Evolutionary conservation across 2,113 vertebrate species (phyloP).

Genomic region (Chroicocephalus ridibundus): DNA sequence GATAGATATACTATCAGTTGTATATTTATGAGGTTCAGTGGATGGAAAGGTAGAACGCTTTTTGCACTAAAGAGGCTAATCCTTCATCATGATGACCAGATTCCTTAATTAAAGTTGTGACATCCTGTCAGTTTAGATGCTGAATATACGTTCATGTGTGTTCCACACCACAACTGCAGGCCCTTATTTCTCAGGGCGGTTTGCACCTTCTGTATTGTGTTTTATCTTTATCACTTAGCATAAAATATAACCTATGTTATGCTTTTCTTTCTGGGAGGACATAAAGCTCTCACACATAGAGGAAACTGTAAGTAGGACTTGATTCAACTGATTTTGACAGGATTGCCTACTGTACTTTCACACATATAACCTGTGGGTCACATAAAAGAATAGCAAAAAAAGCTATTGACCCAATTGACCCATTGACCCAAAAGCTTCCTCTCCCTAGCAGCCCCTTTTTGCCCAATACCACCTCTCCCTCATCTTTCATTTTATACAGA

Average conservation of each 20-base stretch:
- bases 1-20: background rate
- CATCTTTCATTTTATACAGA: background rate
- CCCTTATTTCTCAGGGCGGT: background rate
- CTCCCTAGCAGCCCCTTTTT: background rate
- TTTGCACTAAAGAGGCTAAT: background rate
- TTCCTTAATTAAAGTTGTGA: background rate
- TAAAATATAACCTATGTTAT: background rate
- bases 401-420: too few relatives aligned
- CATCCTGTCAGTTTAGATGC: background rate
- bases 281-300: background rate
- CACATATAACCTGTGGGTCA: background rate
- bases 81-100: background rate
- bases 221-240: background rate
- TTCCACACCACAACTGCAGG: background rate
- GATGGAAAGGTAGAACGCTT: background rate
- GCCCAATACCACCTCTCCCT: background rate
- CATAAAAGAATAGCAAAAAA: background rate
- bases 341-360: background rate
- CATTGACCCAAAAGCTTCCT: background rate
- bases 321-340: background rate
- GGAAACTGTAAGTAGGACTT: background rate
- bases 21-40: slow-evolving; percentile 12
- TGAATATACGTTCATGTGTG: background rate
- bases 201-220: background rate
- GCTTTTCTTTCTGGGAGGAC: background rate